These are phyloP conservation scores for Helobdella robusta DNA, from an alignment of 2,888 invertebrate species.

Conservation along the genomic window DNA sequence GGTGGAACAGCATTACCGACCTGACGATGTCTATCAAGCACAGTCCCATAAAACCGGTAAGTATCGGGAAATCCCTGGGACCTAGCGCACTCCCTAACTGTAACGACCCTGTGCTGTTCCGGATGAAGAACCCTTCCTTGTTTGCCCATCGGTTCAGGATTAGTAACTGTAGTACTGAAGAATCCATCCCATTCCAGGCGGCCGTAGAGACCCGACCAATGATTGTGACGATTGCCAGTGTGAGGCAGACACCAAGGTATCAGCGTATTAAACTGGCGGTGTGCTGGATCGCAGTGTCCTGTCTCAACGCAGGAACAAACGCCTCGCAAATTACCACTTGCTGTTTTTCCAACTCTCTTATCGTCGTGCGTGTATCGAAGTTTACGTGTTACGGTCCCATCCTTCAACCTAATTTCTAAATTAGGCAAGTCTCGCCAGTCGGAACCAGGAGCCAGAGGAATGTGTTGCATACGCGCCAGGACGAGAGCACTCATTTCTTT, in stretches of 20 bases:
- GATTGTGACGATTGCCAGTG: slow-evolving; percentile 72
- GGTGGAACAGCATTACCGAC: slow-evolving; percentile 82
- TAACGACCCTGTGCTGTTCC: slow-evolving; percentile 64
- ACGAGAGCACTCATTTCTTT: slow-evolving; percentile 74
- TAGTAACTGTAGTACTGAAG: slow-evolving; percentile 67
- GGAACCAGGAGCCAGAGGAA: slow-evolving; percentile 61
- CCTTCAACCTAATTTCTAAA: slow-evolving; percentile 54
- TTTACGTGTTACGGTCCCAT: not conserved
- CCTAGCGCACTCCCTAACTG: slow-evolving; percentile 74
- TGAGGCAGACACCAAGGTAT: slow-evolving; percentile 82
- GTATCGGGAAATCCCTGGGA: slow-evolving; percentile 74
- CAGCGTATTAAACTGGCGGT: slow-evolving; percentile 70
- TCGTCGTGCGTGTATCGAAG: slow-evolving; percentile 54
- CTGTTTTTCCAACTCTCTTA: slow-evolving; percentile 53
- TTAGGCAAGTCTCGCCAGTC: slow-evolving; percentile 82
- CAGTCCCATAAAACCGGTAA: slow-evolving; percentile 65
- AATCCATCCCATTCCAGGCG: slow-evolving; percentile 73
- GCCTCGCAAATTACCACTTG: slow-evolving; percentile 57
- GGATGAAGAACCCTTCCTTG: slow-evolving; percentile 72
- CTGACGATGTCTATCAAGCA: slow-evolving; percentile 70
- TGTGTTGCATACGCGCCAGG: slow-evolving; percentile 65
- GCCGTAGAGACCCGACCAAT: slow-evolving; percentile 76
- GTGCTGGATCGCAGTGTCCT: slow-evolving; percentile 58
- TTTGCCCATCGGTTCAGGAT: slow-evolving; percentile 83
- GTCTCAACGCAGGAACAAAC: slow-evolving; percentile 66